These are phyloP conservation scores for Steinernema khuongi DNA, from an alignment of 1,140 invertebrate species.

Conservation along the genomic window DNA sequence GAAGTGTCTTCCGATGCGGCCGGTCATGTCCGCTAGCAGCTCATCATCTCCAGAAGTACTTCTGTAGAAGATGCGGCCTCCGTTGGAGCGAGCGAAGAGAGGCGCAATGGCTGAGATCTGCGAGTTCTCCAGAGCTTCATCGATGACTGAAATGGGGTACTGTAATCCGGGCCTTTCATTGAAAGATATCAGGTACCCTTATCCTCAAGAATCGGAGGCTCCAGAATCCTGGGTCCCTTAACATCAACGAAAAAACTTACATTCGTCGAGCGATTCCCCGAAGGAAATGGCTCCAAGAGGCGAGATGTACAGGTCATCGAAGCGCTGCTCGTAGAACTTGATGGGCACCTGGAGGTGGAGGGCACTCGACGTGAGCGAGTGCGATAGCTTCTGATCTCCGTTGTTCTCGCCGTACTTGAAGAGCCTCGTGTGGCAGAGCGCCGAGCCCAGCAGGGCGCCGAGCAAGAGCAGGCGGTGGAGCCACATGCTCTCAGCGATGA, in stretches of 20 bases:
- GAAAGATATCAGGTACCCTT: background rate
- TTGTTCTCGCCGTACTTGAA: constrained; percentile 8
- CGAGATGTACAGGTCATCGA: constrained; percentile 31
- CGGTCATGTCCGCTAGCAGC: constrained; percentile 20
- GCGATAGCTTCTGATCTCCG: constrained; percentile 22
- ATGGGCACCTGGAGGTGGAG: background rate
- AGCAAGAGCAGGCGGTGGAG: background rate
- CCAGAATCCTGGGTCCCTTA: background rate
- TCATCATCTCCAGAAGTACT: constrained; percentile 11
- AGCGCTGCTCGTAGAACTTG: background rate
- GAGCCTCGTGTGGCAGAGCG: constrained; percentile 1
- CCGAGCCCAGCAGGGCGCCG: background rate
- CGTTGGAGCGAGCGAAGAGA: background rate
- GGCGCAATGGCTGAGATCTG: background rate
- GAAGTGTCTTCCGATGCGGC: constrained; percentile 21
- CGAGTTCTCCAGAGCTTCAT: constrained; percentile 22
- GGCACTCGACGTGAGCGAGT: background rate
- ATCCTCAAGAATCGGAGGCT: background rate
- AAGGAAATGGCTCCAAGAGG: constrained; percentile 29
- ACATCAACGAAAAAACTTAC: constrained; percentile 16
- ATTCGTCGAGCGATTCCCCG: constrained; percentile 23
- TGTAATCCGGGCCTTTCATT: too few species aligned
- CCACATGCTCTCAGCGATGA: background rate
- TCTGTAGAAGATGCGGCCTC: background rate
- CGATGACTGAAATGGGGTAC: constrained; percentile 29